phyloP scores from a whole-genome alignment of 92 coral and sea anemone genomes.

The Epizoanthus stellaris region DNA sequence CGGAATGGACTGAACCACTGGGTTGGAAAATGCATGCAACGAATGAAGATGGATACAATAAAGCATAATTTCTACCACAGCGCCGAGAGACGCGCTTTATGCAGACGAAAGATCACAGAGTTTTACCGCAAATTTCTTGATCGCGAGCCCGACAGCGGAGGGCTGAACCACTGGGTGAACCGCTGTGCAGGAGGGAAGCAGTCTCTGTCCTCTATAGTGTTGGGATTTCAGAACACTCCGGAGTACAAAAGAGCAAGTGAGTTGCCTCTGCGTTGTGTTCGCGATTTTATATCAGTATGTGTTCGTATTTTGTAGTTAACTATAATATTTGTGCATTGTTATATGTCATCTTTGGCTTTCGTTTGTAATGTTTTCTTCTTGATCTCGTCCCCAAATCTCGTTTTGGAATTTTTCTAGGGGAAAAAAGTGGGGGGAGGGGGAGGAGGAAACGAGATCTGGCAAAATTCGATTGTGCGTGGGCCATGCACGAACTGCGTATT shows the following conservation, averaged over 20 bases:
- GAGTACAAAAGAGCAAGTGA: conserved; percentile 9
- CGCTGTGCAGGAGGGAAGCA: conserved; percentile 7
- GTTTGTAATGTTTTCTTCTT: too few relatives aligned
- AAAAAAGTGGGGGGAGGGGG: too few relatives aligned
- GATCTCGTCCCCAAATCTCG: too few relatives aligned
- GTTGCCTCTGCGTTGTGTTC: not conserved
- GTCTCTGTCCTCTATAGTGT: not conserved
- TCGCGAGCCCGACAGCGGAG: conserved; percentile 14
- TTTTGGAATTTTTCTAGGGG: too few relatives aligned
- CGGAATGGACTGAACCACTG: not conserved
- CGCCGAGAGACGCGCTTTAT: conserved; percentile 12
- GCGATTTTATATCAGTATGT: too few relatives aligned
- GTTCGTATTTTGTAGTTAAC: too few relatives aligned
- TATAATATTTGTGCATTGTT: too few relatives aligned
- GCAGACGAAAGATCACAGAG: conserved; percentile 14
- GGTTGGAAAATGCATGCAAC: not conserved
- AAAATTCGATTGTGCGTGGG: too few relatives aligned
- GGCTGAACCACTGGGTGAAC: conserved; percentile 6
- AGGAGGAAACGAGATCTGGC: too few relatives aligned
- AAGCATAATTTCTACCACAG: conserved; percentile 17
- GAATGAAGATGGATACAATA: not conserved
- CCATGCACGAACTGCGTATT: too few relatives aligned
- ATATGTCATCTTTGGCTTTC: too few relatives aligned
- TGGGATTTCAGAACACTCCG: not conserved
- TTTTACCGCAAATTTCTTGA: not conserved